Evolutionary conservation across 2,888 invertebrate genomes (phyloP), one percentile per base, ranked within the genome.

Genomic region (Apomyelois bistriatella): DNA sequence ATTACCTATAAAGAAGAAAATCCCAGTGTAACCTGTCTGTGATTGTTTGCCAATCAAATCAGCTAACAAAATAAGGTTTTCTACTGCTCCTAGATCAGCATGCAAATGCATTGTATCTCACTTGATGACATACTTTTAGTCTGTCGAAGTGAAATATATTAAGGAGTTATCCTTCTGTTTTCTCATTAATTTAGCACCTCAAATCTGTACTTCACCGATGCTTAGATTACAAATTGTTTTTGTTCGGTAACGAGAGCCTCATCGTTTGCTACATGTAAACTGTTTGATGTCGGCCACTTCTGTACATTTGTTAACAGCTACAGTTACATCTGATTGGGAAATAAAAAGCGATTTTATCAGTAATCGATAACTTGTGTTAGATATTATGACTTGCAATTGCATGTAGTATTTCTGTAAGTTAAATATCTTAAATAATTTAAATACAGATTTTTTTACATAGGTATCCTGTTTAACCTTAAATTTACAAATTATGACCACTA

Each of bases 191-290:
- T 28, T 46, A 15, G 30, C 17, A 6, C 10, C 30, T 35, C 30
- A 38, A 17, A 22, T 38, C 22, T 48, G 49, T 40, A 41, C 30
- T 16, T 32, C 49, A 38, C 13, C 30, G 32, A 46, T 41, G 49
- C n/a, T 50, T 40, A 30, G 38, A 49, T 40, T 49, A 30, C 38
- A 49, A 40, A 38, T 28, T 49, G 49, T 50, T 40, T 40, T 40
- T 50, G 41, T 50, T 12, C 38, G n/a, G 49, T 41, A 41, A 32
- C 30, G 49, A 50, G 49, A 15, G 40, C 15, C 28, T 48, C n/a
- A 47, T 37, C 36, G 36, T 37, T 48, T 37, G 36, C 22, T 48
- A 22, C 46, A 46, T 46, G 46, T 46, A 46, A 46, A 46, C 46
- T 35, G 43, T 32, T 46, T 46, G 46, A 32, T 10, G 46, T 15